phyloP scores from a whole-genome alignment of 2,888 invertebrate species.

The Syritta pipiens region DNA sequence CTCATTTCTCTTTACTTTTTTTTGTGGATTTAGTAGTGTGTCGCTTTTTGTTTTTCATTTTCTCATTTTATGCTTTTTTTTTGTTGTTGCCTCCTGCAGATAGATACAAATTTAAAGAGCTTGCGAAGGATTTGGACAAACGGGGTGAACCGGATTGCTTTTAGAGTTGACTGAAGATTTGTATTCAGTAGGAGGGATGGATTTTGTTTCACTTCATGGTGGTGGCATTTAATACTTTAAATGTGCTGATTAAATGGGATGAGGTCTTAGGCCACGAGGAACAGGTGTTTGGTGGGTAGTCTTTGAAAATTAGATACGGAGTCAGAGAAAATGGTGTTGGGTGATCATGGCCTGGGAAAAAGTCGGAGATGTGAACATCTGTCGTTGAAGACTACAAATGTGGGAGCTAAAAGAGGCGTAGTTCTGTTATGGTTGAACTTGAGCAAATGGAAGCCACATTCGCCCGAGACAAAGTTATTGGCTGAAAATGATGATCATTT shows the following conservation, averaged over 20 bases:
- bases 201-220: slow-evolving; percentile 16
- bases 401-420: too few relatives aligned
- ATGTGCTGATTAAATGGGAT: not conserved
- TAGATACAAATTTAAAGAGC: slow-evolving; percentile 35
- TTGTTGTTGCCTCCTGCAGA: not conserved
- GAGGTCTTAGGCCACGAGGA: not conserved
- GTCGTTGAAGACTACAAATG: too few relatives aligned
- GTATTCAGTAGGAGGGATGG: slow-evolving; percentile 6
- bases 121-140: slow-evolving; percentile 13
- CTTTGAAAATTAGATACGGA: too few relatives aligned
- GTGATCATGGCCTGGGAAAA: too few relatives aligned
- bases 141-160: slow-evolving; percentile 16
- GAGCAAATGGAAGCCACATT: too few relatives aligned
- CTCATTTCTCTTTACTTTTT: too few relatives aligned
- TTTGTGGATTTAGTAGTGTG: slow-evolving; percentile 24
- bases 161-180: slow-evolving; percentile 22
- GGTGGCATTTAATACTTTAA: slow-evolving; percentile 8
- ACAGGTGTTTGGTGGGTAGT: slow-evolving; percentile 1
- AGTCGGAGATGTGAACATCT: not conserved
- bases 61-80: not conserved
- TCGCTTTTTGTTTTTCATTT: slow-evolving; percentile 4
- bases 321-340: not conserved
- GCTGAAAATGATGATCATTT: too few relatives aligned
- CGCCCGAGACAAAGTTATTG: too few relatives aligned
- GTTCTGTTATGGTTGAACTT: too few relatives aligned